A percentile compares a stretch with the other conserved stretches of the same genome.
These are phyloP conservation scores for Ostrea denselamellosa DNA, from an alignment of 1,140 invertebrate species.

Conservation along the genomic window DNA sequence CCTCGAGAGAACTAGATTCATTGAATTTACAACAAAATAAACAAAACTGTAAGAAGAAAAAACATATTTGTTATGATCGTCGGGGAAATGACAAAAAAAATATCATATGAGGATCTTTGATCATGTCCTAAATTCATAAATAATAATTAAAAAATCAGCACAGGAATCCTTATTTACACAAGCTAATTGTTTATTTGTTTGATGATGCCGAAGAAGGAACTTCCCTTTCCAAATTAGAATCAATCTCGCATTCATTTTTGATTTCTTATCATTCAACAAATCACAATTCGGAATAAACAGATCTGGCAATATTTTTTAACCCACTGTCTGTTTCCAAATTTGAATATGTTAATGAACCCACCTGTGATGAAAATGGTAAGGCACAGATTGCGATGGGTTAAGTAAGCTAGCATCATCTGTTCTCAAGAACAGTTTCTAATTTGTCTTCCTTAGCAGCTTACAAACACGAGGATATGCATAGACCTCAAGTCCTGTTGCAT, in stretches of 20 bases:
- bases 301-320: not conserved
- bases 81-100: not conserved
- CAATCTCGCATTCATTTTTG: not conserved
- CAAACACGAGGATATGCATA: not conserved
- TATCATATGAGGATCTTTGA: not conserved
- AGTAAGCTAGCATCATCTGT: not conserved
- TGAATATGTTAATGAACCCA: not conserved
- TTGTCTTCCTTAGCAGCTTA: not conserved
- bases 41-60: too few relatives aligned
- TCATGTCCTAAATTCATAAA: not conserved
- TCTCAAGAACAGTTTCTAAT: not conserved
- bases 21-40: too few relatives aligned
- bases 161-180: not conserved
- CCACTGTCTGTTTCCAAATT: conserved; percentile 13
- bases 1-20: too few relatives aligned
- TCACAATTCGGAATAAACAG: not conserved
- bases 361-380: not conserved
- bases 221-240: not conserved
- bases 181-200: not conserved
- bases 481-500: not conserved
- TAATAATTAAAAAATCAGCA: not conserved
- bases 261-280: conserved; percentile 14
- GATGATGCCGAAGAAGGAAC: not conserved
- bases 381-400: not conserved
- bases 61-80: too few relatives aligned